A percentile compares a stretch with the other conserved stretches of the same genome.
These are phyloP conservation scores for Hyposoter didymator DNA, from an alignment of 2,888 invertebrate species.

Conservation along the genomic window DNA sequence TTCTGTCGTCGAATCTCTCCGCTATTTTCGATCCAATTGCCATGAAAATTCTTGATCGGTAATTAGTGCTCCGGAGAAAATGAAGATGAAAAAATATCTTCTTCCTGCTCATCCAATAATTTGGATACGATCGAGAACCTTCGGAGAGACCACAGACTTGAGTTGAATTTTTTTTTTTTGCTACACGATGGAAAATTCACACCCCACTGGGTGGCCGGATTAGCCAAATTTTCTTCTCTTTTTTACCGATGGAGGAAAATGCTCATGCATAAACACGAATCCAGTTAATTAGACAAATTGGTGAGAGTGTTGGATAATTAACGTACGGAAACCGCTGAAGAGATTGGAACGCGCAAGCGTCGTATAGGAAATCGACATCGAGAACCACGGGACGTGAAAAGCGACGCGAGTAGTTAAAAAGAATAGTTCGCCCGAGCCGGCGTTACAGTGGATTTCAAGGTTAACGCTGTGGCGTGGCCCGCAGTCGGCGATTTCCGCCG, in stretches of 20 bases:
- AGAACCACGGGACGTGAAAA: background rate
- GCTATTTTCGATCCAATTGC: background rate
- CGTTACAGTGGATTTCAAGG: constrained; percentile 71
- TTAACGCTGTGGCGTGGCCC: constrained; percentile 55
- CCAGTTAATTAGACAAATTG: background rate
- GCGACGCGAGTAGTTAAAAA: constrained; percentile 24
- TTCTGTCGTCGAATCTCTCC: background rate
- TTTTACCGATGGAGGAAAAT: background rate
- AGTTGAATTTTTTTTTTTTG: background rate
- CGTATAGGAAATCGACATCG: constrained; percentile 15
- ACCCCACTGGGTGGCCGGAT: background rate
- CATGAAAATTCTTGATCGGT: background rate
- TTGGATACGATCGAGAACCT: background rate
- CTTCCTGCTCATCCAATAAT: background rate
- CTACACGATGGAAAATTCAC: background rate
- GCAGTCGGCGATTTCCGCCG: constrained; percentile 79
- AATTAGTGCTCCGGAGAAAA: background rate
- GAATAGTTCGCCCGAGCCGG: constrained; percentile 33
- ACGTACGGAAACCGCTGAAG: background rate
- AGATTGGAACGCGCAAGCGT: background rate
- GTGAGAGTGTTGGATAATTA: background rate
- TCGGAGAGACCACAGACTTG: too few relatives aligned
- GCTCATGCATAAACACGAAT: background rate
- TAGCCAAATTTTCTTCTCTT: background rate
- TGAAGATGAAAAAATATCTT: background rate